A percentile compares a stretch with the other conserved stretches of the same genome.
phyloP scores from a whole-genome alignment of 2,797 vertebrate genomes.

The Xyrichtys novacula region DNA sequence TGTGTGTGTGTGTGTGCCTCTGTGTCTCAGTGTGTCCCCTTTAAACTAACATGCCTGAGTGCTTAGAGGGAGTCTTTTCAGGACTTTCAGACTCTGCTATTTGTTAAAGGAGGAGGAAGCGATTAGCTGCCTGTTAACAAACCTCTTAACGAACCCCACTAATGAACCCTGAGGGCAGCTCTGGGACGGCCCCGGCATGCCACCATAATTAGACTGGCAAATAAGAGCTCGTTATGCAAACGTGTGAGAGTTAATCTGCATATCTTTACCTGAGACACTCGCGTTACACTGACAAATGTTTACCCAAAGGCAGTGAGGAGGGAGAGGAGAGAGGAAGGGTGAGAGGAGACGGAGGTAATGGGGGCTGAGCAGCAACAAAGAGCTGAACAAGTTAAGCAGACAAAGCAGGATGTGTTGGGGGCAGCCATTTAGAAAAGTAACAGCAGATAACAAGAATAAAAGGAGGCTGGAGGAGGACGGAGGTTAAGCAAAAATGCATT shows the following conservation, averaged over 20 bases:
- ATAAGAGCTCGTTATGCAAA: constrained; percentile 85
- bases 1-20: constrained; percentile 5
- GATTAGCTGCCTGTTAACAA: constrained; percentile 82
- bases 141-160: constrained; percentile 78
- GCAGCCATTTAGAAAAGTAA: constrained; percentile 5
- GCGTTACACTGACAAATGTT: constrained; percentile 71
- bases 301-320: constrained; percentile 63
- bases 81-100: constrained; percentile 65
- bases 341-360: constrained; percentile 9
- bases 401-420: background rate
- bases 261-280: constrained; percentile 80
- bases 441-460: background rate
- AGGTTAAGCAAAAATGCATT: background rate
- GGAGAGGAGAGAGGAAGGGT: constrained; percentile 20
- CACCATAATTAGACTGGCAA: constrained; percentile 83
- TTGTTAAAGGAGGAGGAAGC: constrained; percentile 76
- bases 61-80: constrained; percentile 60
- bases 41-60: constrained; percentile 56
- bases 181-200: constrained; percentile 74
- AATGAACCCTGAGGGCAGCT: constrained; percentile 83
- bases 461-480: background rate
- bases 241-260: constrained; percentile 78
- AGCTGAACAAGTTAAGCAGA: background rate
- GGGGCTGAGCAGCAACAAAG: constrained; percentile 11
- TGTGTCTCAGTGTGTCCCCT: constrained; percentile 25